Evolutionary conservation across 1,140 invertebrate species (phyloP).

Genomic region (fruit fly (Drosophila melanogaster)): DNA sequence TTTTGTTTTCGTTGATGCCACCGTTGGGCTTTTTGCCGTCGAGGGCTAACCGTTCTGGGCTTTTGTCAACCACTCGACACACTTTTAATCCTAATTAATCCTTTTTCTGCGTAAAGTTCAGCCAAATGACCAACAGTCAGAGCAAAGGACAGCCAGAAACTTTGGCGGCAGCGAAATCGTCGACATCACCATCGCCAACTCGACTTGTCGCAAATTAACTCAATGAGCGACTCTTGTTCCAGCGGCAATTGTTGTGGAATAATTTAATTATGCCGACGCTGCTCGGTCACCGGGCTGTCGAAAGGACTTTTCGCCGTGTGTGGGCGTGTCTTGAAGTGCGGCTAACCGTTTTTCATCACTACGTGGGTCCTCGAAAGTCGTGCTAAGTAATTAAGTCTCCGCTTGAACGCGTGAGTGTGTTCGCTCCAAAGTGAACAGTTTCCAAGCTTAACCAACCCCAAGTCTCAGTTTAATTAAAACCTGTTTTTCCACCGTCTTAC

Average conservation of each 20-base stretch:
- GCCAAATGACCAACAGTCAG: constrained; percentile 36
- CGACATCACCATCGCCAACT: constrained; percentile 45
- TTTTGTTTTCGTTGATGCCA: constrained; percentile 8
- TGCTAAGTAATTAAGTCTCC: constrained; percentile 35
- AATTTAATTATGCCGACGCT: constrained; percentile 66
- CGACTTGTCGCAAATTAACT: constrained; percentile 77
- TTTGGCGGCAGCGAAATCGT: constrained; percentile 45
- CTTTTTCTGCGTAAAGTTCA: constrained; percentile 46
- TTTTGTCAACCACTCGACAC: constrained; percentile 41
- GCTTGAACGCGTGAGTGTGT: constrained; percentile 5
- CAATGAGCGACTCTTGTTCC: constrained; percentile 66
- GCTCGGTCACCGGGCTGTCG: constrained; percentile 21
- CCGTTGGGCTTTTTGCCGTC: constrained; percentile 27
- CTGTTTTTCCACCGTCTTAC: constrained; percentile 9
- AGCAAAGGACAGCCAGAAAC: constrained; percentile 35
- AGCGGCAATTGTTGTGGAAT: constrained; percentile 58
- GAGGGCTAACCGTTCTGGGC: constrained; percentile 23
- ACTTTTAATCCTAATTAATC: constrained; percentile 73
- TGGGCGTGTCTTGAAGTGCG: constrained; percentile 15
- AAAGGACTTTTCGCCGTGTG: constrained; percentile 10
- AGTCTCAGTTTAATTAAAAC: constrained; percentile 35
- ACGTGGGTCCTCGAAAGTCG: constrained; percentile 17
- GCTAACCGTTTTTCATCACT: constrained; percentile 15
- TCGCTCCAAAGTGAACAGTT: constrained; percentile 25
- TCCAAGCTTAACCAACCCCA: constrained; percentile 17